Evolutionary conservation across 2,888 invertebrate species (phyloP).

Genomic region (Mechanitis messenoides): DNA sequence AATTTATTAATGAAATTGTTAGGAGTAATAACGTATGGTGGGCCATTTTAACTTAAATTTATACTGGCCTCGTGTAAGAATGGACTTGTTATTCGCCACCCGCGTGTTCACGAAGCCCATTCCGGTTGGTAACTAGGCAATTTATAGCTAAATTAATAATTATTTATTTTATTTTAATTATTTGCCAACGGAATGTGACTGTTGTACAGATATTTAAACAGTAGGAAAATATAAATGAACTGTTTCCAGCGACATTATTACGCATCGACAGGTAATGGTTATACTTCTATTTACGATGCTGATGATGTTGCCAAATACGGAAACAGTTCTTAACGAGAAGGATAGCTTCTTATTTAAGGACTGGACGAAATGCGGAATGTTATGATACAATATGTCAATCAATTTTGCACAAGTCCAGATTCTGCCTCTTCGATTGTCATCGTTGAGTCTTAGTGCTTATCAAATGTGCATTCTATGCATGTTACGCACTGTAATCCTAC

Average conservation of each 20-base stretch:
- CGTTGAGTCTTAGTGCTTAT: slow-evolving; percentile 40
- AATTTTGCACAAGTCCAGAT: slow-evolving; percentile 20
- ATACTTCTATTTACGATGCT: slow-evolving; percentile 27
- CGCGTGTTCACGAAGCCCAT: slow-evolving; percentile 75
- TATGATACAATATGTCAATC: slow-evolving; percentile 14
- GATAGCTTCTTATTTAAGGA: slow-evolving; percentile 43
- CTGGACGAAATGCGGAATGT: slow-evolving; percentile 17
- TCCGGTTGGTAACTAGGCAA: slow-evolving; percentile 74
- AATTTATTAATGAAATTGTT: slow-evolving; percentile 71
- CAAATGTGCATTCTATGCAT: slow-evolving; percentile 45
- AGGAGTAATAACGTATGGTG: slow-evolving; percentile 53
- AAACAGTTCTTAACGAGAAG: slow-evolving; percentile 42
- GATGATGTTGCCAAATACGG: slow-evolving; percentile 33
- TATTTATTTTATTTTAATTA: slow-evolving; percentile 69
- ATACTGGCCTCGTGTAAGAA: slow-evolving; percentile 59
- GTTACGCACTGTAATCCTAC: slow-evolving; percentile 41
- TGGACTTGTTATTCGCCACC: slow-evolving; percentile 74
- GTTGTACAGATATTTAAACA: slow-evolving; percentile 66
- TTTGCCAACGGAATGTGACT: slow-evolving; percentile 75
- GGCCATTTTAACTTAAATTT: slow-evolving; percentile 50
- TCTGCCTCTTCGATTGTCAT: slow-evolving; percentile 35
- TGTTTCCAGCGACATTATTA: slow-evolving; percentile 40
- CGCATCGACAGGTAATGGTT: slow-evolving; percentile 16
- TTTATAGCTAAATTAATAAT: slow-evolving; percentile 71
- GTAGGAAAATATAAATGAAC: slow-evolving; percentile 58